Evolutionary conservation across 2,797 vertebrate genomes (phyloP), one percentile per base, ranked within the genome.

Genomic region (Pristis pectinata): DNA sequence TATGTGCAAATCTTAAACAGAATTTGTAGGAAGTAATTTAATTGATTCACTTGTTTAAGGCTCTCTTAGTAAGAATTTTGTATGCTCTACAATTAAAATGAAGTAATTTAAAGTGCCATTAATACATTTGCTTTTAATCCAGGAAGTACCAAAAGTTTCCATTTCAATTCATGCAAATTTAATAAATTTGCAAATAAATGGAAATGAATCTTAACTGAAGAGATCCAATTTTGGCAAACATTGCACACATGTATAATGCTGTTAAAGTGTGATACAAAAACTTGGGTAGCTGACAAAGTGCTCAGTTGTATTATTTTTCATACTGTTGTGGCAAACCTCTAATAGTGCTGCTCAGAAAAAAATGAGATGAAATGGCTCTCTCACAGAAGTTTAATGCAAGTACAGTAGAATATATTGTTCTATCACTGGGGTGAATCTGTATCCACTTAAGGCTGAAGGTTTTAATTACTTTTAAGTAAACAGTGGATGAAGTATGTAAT

Each of bases 381-480:
- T 37, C n/a, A 15, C 37, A 37, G 76, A 37, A 37, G n/a, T 37
- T 79, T 79, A 79, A 79, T 79, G 15, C n/a, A 79, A 37, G 15
- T 79, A 79, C 13, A 17, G 76, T 77, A 11, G 30, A 27, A 34
- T 70, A 3, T 74, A 74, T 7, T 34, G 30, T 76, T 30, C 72
- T 37, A 37, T 37, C 10, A 79, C 76, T 41, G 13, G 11, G 76
- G n/a, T 79, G n/a, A 79, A 79, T 79, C n/a, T 37, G 76, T 79
- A 30, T 41, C 76, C 11, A 37, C 37, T 79, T 79, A 79, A 79
- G 76, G 76, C 76, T 17, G 76, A 13, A 41, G 37, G 13, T 37
- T 79, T 79, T 79, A 79, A 79, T 79, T 79, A 41, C 76, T 79
- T n/a, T 41, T 79, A 79, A 79, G 34, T 79, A 79, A 41, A 79